phyloP scores from a whole-genome alignment of 2,797 vertebrate genomes.

The Rhinoraja longicauda region DNA sequence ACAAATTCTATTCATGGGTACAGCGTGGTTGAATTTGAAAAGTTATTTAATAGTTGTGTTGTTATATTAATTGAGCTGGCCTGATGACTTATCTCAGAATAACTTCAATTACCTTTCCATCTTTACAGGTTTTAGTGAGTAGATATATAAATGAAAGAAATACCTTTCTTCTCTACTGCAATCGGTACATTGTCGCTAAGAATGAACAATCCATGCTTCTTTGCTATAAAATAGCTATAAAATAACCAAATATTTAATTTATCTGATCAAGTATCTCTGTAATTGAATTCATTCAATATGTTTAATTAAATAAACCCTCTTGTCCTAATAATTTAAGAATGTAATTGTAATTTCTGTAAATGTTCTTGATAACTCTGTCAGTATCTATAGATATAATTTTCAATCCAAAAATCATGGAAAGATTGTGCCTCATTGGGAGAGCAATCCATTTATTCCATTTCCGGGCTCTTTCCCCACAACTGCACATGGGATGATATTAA shows the following conservation, averaged over 20 bases:
- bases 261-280: not conserved
- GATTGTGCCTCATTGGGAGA: not conserved
- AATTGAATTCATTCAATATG: not conserved
- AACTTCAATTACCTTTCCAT: not conserved
- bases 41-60: not conserved
- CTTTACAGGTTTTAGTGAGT: not conserved
- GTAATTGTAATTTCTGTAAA: not conserved
- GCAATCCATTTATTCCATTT: no score
- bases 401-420: not conserved
- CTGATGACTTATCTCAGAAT: not conserved
- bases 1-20: not conserved
- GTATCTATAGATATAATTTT: not conserved
- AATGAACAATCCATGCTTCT: not conserved
- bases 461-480: no score
- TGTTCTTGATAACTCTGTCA: not conserved
- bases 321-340: conserved; percentile 13
- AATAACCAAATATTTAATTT: conserved; percentile 5
- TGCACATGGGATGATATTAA: no score
- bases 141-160: not conserved
- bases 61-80: not conserved
- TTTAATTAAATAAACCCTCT: not conserved
- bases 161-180: not conserved
- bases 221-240: not conserved
- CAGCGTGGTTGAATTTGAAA: not conserved
- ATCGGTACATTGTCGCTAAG: not conserved